A percentile compares a stretch with the other conserved stretches of the same genome.
phyloP scores from a whole-genome alignment of 2,797 vertebrate genomes.

The Eulemur mongoz region DNA sequence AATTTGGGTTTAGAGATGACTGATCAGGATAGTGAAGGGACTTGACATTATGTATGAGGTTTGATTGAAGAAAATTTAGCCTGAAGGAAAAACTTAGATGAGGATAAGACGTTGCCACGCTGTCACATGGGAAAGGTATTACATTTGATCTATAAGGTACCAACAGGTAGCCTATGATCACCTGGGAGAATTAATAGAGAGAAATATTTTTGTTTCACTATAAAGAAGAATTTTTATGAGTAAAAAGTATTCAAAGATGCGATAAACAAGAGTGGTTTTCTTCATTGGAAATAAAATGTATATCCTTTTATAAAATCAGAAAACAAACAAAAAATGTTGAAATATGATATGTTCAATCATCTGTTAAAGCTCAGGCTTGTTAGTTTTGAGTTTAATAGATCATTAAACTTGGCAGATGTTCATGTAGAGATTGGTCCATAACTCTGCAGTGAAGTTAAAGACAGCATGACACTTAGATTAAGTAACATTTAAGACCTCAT shows the following conservation, averaged over 20 bases:
- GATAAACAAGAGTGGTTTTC: background rate
- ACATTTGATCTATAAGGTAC: background rate
- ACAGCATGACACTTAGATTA: background rate
- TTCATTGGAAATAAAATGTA: conserved; percentile 20
- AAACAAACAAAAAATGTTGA: conserved; percentile 47
- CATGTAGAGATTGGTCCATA: background rate
- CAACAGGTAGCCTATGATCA: background rate
- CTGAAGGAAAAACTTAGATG: background rate
- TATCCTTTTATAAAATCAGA: conserved; percentile 17
- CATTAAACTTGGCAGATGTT: background rate
- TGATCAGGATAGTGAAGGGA: background rate
- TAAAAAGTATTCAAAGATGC: background rate
- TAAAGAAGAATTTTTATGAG: background rate
- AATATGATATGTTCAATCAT: conserved; percentile 26
- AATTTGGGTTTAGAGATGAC: background rate
- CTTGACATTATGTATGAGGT: background rate
- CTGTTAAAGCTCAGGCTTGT: conserved; percentile 39
- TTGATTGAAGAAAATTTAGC: background rate
- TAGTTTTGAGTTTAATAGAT: conserved; percentile 32
- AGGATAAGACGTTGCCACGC: background rate
- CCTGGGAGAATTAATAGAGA: background rate
- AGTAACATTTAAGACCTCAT: background rate
- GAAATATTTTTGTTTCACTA: background rate
- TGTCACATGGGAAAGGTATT: conserved; percentile 1
- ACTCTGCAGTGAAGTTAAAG: background rate